Conservation (phyloP, 2,113 vertebrate species). For the Isurus oxyrinchus region DNA sequence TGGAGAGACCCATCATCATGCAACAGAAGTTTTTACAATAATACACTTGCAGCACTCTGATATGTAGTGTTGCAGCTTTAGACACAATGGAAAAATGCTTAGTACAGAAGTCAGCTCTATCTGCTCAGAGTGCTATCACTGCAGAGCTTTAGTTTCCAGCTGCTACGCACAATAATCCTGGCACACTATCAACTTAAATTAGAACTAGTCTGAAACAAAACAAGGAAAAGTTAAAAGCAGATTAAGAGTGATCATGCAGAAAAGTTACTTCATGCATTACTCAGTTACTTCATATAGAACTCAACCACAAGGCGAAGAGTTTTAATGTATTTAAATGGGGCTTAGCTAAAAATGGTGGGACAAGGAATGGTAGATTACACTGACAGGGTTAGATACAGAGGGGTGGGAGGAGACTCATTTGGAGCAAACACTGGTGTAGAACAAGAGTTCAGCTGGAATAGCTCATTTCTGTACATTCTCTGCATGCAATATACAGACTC, state of each 20-base stretch:
- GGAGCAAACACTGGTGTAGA: neutral
- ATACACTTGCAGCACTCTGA: neutral
- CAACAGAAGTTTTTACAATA: constrained; percentile 23
- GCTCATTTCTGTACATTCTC: neutral
- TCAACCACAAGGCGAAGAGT: neutral
- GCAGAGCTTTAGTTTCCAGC: neutral
- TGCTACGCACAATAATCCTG: neutral
- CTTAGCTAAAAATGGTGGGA: neutral
- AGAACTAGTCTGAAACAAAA: neutral
- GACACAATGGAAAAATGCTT: neutral
- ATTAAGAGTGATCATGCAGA: neutral
- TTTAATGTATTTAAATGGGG: neutral
- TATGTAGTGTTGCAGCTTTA: neutral
- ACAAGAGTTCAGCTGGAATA: neutral
- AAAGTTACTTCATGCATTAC: neutral
- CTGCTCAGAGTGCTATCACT: neutral
- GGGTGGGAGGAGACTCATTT: no score
- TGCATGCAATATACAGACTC: neutral
- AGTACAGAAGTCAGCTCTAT: neutral
- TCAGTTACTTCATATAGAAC: neutral
- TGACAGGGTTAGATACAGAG: neutral
- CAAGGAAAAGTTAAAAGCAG: neutral
- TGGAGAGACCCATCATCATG: constrained; percentile 6
- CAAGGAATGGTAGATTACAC: neutral
- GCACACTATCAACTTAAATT: neutral